Conservation (phyloP, 2,113 vertebrate species). For the Tyrannus savana region DNA sequence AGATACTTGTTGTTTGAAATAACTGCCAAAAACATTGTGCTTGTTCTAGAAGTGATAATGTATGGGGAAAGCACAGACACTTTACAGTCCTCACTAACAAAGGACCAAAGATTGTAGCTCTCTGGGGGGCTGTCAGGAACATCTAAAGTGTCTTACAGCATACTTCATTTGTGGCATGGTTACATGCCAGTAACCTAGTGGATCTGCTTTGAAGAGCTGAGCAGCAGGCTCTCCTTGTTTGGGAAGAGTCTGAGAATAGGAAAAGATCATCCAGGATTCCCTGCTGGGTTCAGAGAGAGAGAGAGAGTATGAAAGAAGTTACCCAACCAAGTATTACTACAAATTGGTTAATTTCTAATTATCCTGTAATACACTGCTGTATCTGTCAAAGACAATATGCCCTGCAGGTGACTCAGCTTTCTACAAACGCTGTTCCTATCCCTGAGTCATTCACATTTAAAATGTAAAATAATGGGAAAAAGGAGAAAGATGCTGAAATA, state of each 20-base stretch:
- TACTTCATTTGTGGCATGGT: not conserved
- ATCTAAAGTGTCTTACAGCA: not conserved
- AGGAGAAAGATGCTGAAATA: not conserved
- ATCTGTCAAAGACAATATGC: not conserved
- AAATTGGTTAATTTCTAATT: not conserved
- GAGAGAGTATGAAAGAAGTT: not conserved
- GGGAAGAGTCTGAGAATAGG: not conserved
- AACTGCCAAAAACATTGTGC: not conserved
- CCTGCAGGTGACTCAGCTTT: not conserved
- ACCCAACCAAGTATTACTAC: not conserved
- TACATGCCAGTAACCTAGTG: not conserved
- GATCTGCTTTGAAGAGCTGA: not conserved
- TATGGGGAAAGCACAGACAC: not conserved
- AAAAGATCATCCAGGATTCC: not conserved
- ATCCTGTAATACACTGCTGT: not conserved
- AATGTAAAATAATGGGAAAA: not conserved
- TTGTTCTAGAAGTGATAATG: not conserved
- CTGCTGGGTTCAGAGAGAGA: not conserved
- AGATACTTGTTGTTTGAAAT: not conserved
- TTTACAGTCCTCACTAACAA: accelerated
- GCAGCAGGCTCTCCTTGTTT: not conserved
- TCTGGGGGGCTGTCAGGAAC: not conserved
- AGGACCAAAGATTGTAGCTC: not conserved
- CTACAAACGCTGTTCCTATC: not conserved
- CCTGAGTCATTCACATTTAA: not conserved